Conservation (phyloP, 1,140 invertebrate genomes). For the Drosophila neocordata region DNA sequence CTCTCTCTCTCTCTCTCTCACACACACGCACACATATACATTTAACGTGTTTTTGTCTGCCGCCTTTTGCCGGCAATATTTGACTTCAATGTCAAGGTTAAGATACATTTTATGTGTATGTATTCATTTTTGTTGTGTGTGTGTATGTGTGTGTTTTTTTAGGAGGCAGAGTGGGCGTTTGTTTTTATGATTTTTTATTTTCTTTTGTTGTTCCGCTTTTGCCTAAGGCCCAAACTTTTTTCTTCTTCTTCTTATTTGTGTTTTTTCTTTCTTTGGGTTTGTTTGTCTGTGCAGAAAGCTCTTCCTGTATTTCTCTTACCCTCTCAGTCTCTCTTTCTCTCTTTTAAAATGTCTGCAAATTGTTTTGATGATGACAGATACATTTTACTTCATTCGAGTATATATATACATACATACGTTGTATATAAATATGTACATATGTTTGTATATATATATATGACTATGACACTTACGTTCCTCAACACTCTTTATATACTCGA, state of each 20-base stretch:
- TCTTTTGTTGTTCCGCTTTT: constrained; percentile 43
- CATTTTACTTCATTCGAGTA: not conserved
- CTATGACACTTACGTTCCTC: constrained; percentile 34
- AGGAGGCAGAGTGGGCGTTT: constrained; percentile 47
- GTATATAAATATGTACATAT: no score
- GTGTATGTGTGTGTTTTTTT: constrained; percentile 34
- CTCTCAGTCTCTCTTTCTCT: not conserved
- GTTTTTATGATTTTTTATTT: constrained; percentile 59
- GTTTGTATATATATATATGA: not conserved
- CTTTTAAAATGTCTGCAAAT: not conserved
- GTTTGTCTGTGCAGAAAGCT: constrained; percentile 63
- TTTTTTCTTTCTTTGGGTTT: no score
- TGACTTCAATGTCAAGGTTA: constrained; percentile 76
- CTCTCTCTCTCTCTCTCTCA: constrained; percentile 1
- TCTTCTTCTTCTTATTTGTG: not conserved
- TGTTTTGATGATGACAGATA: not conserved
- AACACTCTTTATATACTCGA: constrained; percentile 27
- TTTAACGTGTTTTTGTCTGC: constrained; percentile 65
- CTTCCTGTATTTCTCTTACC: constrained; percentile 57
- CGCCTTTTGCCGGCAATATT: constrained; percentile 39
- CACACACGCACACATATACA: not conserved
- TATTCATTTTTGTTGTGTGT: constrained; percentile 46
- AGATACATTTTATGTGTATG: constrained; percentile 71
- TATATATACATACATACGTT: not conserved
- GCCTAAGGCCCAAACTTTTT: constrained; percentile 32